Percentiles rank a stretch among this genome's conserved stretches.
Conservation (phyloP, 92 coral and sea anemone species). For the Zoanthus sansibaricus region DNA sequence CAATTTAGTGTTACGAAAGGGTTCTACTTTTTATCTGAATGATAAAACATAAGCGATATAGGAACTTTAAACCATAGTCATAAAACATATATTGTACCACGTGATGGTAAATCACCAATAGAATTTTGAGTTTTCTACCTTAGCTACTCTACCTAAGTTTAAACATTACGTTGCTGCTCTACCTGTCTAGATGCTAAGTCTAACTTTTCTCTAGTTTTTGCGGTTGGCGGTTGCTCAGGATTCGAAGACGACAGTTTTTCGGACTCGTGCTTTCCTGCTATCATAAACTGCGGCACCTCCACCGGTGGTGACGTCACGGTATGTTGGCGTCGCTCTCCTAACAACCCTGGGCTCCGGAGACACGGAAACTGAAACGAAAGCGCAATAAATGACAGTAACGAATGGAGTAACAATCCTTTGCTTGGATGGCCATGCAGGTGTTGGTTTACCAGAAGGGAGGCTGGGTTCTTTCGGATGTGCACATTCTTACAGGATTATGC, state of each 20-base stretch:
- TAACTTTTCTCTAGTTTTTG: constrained; percentile 1
- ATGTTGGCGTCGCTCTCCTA: constrained; percentile 74
- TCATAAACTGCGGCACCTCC: constrained; percentile 68
- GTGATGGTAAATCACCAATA: too few relatives aligned
- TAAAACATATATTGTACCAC: too few relatives aligned
- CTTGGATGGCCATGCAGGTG: neutral
- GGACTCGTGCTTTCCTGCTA: constrained; percentile 66
- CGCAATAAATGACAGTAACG: neutral
- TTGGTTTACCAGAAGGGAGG: too few relatives aligned
- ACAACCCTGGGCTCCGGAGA: constrained; percentile 64
- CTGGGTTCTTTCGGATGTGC: too few relatives aligned
- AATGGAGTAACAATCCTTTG: neutral
- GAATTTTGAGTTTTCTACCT: too few relatives aligned
- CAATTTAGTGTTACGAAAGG: too few relatives aligned
- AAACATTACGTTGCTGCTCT: neutral
- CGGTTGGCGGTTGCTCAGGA: neutral
- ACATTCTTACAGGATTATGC: too few relatives aligned
- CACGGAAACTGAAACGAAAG: constrained; percentile 65
- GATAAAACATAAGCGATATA: too few relatives aligned
- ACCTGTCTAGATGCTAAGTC: neutral
- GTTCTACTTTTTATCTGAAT: too few relatives aligned
- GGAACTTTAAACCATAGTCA: too few relatives aligned
- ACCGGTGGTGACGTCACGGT: constrained; percentile 54
- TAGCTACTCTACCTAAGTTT: too few relatives aligned
- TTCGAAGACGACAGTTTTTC: constrained; percentile 17